Conservation (phyloP, 2,113 vertebrate genomes). For the Cnemophilus loriae region DNA sequence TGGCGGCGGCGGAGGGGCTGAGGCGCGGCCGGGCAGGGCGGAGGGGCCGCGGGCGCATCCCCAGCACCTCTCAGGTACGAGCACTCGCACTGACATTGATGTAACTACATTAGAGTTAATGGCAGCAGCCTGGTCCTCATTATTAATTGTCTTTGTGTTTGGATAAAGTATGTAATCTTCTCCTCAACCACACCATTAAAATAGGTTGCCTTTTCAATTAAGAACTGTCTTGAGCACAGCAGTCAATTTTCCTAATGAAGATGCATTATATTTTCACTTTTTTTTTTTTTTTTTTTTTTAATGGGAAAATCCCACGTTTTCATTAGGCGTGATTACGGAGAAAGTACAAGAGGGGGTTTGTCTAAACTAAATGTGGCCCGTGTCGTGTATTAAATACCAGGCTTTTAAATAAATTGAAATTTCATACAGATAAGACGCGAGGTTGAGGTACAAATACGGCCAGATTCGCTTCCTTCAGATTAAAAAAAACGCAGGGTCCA, state of each 20-base stretch:
- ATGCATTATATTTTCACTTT: constrained; percentile 71
- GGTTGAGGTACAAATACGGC: constrained; percentile 22
- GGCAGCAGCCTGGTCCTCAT: constrained; percentile 73
- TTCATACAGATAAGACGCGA: constrained; percentile 64
- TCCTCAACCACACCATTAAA: constrained; percentile 79
- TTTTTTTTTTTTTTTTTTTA: not conserved
- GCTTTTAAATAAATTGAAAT: constrained; percentile 77
- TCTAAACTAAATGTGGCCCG: constrained; percentile 59
- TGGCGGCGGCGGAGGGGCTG: not conserved
- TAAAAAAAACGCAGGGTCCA: constrained; percentile 39
- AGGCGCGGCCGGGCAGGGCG: not conserved
- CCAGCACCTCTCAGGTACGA: constrained; percentile 59
- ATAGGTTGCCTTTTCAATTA: constrained; percentile 84
- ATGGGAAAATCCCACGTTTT: constrained; percentile 73
- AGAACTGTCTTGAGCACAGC: constrained; percentile 73
- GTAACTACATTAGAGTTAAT: constrained; percentile 76
- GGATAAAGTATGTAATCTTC: constrained; percentile 85
- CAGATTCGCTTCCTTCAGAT: constrained; percentile 61
- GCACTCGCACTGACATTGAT: constrained; percentile 63
- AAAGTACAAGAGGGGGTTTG: constrained; percentile 59
- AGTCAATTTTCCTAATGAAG: constrained; percentile 80
- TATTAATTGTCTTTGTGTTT: constrained; percentile 85
- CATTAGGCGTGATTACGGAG: constrained; percentile 71
- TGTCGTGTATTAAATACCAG: constrained; percentile 51
- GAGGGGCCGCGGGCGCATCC: constrained; percentile 9